A percentile compares a stretch with the other conserved stretches of the same genome.
phyloP scores from a whole-genome alignment of 2,888 invertebrate species.

The Cosmia pyralina region DNA sequence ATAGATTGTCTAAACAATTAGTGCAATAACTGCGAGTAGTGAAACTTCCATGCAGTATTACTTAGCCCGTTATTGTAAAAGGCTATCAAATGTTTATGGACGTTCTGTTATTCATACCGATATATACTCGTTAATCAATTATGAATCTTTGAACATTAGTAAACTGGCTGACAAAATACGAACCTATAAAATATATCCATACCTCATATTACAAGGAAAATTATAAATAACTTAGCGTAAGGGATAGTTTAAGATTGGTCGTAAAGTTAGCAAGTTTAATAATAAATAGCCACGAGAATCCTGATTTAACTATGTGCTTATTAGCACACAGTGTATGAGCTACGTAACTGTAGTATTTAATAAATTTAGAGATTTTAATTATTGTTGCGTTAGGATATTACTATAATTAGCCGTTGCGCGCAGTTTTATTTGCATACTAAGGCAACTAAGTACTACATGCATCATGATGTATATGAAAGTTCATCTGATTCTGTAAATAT shows the following conservation, averaged over 20 bases:
- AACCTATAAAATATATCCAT: constrained; percentile 24
- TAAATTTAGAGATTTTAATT: constrained; percentile 24
- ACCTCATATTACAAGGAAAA: constrained; percentile 25
- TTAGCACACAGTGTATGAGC: not conserved
- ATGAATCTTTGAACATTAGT: constrained; percentile 4
- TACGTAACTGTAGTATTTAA: constrained; percentile 4
- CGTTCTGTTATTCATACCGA: not conserved
- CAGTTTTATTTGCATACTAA: not conserved
- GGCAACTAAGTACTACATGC: not conserved
- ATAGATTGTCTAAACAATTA: too few species aligned
- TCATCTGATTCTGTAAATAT: too few species aligned
- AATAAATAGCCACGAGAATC: constrained; percentile 18
- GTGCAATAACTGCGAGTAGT: too few species aligned
- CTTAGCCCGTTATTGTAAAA: too few species aligned
- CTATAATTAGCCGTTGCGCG: not conserved
- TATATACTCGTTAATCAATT: constrained; percentile 3
- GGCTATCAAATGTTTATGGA: too few species aligned
- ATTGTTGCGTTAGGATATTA: not conserved
- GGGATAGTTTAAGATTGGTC: constrained; percentile 34
- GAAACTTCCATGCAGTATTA: too few species aligned
- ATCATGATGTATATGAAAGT: too few species aligned
- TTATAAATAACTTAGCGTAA: constrained; percentile 24
- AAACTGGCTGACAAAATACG: constrained; percentile 24
- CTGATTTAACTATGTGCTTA: constrained; percentile 11
- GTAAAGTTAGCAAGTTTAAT: constrained; percentile 42